These are phyloP conservation scores for Temnopleurus reevesii DNA, from an alignment of 53 echinoderm and acorn worm genomes.

Conservation along the genomic window DNA sequence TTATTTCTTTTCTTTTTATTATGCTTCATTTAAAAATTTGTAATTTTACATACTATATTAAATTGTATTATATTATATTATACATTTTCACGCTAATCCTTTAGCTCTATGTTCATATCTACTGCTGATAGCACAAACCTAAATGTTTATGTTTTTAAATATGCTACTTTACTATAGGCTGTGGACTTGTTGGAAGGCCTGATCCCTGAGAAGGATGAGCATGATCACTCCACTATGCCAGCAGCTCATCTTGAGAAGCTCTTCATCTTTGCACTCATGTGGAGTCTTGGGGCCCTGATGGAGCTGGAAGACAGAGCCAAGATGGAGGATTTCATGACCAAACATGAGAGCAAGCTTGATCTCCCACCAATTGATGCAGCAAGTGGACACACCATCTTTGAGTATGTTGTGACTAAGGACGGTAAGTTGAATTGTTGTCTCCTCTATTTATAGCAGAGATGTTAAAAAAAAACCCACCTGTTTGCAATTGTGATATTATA, in stretches of 20 bases:
- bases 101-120: not conserved
- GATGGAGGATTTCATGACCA: slow-evolving; percentile 93
- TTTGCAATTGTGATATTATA: no score
- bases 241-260: slow-evolving; percentile 89
- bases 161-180: slow-evolving; percentile 55
- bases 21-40: no score
- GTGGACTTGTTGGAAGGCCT: slow-evolving; percentile 86
- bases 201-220: slow-evolving; percentile 91
- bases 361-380: slow-evolving; percentile 76
- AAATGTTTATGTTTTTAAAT: no score
- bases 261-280: slow-evolving; percentile 97
- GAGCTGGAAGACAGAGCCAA: slow-evolving; percentile 92
- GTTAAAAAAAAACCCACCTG: no score
- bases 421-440: slow-evolving; percentile 63
- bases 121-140: no score
- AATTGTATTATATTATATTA: no score
- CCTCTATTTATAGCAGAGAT: no score
- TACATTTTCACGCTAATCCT: no score
- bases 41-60: no score
- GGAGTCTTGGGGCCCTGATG: slow-evolving; percentile 95
- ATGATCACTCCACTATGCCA: slow-evolving; percentile 84
- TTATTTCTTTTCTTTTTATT: no score
- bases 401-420: slow-evolving; percentile 84
- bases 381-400: slow-evolving; percentile 96
- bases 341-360: slow-evolving; percentile 83